These are phyloP conservation scores for Natrix natrix DNA, from an alignment of 2,797 vertebrate species.

Conservation along the genomic window DNA sequence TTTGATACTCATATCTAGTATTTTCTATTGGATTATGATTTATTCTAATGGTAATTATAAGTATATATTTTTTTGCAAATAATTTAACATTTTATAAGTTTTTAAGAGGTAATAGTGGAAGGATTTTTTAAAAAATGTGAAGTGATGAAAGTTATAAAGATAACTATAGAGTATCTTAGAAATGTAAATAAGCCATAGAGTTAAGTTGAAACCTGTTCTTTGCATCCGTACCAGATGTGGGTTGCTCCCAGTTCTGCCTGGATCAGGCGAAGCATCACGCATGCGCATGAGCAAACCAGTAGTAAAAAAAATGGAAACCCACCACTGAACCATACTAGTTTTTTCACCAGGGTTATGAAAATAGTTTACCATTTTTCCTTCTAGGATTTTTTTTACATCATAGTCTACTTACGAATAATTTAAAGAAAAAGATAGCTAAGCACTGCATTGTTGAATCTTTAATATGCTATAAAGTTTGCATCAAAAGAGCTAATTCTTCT, in stretches of 20 bases:
- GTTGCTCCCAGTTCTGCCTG: no score
- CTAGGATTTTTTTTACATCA: background rate
- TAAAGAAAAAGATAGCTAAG: background rate
- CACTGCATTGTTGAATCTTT: background rate
- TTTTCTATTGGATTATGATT: background rate
- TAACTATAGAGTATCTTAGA: background rate
- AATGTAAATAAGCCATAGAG: background rate
- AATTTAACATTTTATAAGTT: background rate
- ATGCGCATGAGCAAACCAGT: no score
- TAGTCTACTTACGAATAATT: background rate
- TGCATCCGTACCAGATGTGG: background rate
- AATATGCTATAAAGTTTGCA: background rate
- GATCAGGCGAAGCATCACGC: no score
- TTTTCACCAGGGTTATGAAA: background rate
- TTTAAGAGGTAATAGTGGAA: background rate
- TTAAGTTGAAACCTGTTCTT: background rate
- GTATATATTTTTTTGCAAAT: background rate
- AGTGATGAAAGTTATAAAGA: background rate
- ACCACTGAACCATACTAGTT: background rate
- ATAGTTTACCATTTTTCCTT: background rate
- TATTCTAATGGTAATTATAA: background rate
- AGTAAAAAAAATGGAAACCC: no score
- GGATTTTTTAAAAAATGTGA: background rate
- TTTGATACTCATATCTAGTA: background rate
- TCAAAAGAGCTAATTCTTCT: background rate